Evolutionary conservation across 2,888 invertebrate species (phyloP).

Genomic region (Azorinus chamasolen): DNA sequence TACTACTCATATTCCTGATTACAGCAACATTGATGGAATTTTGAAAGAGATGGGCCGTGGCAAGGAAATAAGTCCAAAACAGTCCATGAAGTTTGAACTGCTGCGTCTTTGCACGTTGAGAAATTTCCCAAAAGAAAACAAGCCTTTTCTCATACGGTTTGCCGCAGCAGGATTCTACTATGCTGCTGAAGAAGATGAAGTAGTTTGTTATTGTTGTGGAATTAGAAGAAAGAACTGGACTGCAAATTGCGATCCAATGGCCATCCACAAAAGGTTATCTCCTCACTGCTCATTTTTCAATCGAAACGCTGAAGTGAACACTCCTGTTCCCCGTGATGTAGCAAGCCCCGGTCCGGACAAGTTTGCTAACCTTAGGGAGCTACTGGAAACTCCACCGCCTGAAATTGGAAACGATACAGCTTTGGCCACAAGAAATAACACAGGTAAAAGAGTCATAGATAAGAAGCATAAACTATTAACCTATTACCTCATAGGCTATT

Average conservation of each 20-base stretch:
- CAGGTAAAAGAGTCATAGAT: too few relatives aligned
- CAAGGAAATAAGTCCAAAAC: constrained; percentile 29
- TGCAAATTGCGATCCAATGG: constrained; percentile 39
- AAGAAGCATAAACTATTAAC: too few relatives aligned
- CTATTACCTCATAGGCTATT: too few relatives aligned
- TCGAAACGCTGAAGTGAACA: constrained; percentile 39
- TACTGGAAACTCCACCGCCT: background rate
- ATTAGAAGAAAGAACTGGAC: constrained; percentile 43
- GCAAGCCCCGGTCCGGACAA: background rate
- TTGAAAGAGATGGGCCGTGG: constrained; percentile 37
- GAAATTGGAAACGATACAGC: background rate
- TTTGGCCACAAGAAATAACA: background rate
- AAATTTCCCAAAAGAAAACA: constrained; percentile 52
- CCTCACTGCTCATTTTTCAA: constrained; percentile 51
- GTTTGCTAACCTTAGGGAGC: background rate
- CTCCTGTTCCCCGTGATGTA: constrained; percentile 13
- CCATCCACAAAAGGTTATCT: constrained; percentile 37
- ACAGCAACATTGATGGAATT: background rate
- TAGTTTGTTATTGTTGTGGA: constrained; percentile 58
- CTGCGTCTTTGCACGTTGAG: constrained; percentile 50
- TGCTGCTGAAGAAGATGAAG: constrained; percentile 52
- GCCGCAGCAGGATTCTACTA: constrained; percentile 56
- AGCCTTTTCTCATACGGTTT: constrained; percentile 42
- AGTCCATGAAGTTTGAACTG: constrained; percentile 56
- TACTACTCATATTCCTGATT: too few relatives aligned